A percentile compares a stretch with the other conserved stretches of the same genome.
These are phyloP conservation scores for Brachionus rubens DNA, from an alignment of 1,140 invertebrate species.

Conservation along the genomic window DNA sequence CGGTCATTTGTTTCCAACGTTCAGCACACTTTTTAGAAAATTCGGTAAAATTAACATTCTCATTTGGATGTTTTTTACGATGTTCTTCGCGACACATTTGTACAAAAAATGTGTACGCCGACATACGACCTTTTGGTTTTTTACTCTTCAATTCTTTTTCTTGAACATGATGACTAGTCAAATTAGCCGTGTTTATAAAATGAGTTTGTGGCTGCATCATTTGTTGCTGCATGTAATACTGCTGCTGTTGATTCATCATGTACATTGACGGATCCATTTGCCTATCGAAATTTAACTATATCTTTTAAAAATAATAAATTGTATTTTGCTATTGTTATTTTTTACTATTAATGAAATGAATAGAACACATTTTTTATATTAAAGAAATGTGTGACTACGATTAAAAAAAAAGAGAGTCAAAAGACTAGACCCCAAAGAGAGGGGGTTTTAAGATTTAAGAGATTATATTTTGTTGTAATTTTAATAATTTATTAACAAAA, in stretches of 20 bases:
- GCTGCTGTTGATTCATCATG: slow-evolving; percentile 21
- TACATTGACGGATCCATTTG: slow-evolving; percentile 33
- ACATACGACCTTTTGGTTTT: slow-evolving; percentile 93
- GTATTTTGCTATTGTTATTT: not conserved
- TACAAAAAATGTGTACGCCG: slow-evolving; percentile 98
- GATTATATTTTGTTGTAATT: not conserved
- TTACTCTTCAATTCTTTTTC: slow-evolving; percentile 50
- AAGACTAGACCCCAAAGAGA: no score
- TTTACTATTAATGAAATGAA: not conserved
- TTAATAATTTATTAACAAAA: slow-evolving; percentile 26
- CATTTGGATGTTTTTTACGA: slow-evolving; percentile 98
- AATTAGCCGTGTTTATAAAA: not conserved
- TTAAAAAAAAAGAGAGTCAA: no score
- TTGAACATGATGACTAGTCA: not conserved
- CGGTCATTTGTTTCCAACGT: slow-evolving; percentile 98
- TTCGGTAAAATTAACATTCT: slow-evolving; percentile 94
- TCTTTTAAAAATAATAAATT: no score
- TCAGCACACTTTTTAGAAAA: slow-evolving; percentile 98
- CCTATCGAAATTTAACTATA: not conserved
- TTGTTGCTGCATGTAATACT: slow-evolving; percentile 26
- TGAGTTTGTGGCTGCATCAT: slow-evolving; percentile 17
- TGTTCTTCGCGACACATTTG: slow-evolving; percentile 93
- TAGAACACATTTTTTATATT: slow-evolving; percentile 17
- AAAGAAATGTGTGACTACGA: not conserved
- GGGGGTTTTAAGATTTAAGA: slow-evolving; percentile 4